Evolutionary conservation across 2,113 vertebrate genomes (phyloP), one percentile per base, ranked within the genome.

Genomic region (Phylloscopus trochiloides): DNA sequence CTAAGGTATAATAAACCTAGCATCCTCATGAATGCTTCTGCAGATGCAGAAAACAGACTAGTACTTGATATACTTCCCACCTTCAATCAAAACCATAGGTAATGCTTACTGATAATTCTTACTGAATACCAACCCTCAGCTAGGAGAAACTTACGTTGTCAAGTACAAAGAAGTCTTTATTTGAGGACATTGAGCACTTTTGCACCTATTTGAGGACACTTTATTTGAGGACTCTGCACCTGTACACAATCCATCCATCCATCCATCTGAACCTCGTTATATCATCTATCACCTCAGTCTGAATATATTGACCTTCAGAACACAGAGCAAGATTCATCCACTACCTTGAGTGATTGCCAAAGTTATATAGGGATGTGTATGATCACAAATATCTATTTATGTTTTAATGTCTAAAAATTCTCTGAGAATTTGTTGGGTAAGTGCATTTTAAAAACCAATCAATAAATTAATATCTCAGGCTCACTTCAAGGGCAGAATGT

Each of bases 381-480:
- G 20, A 75, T 62, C 0, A 0, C 32, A 67, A 68, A 20, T 50
- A 19, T 34, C 61, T 93, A 74, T 87, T 92, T 94, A 63, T 82
- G 54, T 47, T 93, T 81, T 72, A 78, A 71, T 59, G 24, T 70
- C 43, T 36, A 63, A 71, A 11, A 32, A 28, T 81, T 86, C 7
- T 54, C 20, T 80, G 51, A 43, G 32, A 67, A 89, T 87, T 78
- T 81, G 3, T 65, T 74, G 78, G 57, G 31, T 52, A 89, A 92
- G 36, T 59, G 52, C 38, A 84, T 75, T 95, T 92, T 77, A 75
- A 79, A 94, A 90, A 76, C 40, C 51, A 90, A 74, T 92, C 31
- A 89, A 84, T 92, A 21, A 79, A 68, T 65, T 54, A 78, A 66
- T 73, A 77, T 29, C 21, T 88, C 45, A 79, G 42, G 22, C 17